Evolutionary conservation across 2,797 vertebrate species (phyloP).

Genomic region (Tauraco hartlaubi): DNA sequence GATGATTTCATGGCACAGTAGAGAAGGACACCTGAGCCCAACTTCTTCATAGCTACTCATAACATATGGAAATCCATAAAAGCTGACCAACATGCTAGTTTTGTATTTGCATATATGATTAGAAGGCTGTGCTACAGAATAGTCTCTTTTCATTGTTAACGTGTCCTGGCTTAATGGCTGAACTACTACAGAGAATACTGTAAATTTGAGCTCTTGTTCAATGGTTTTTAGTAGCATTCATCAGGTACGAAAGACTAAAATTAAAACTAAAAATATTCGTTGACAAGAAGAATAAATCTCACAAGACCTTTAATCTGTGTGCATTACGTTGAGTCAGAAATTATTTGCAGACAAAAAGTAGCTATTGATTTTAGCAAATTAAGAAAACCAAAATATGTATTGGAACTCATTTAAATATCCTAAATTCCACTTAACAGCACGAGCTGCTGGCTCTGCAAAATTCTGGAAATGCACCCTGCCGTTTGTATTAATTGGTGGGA

Average conservation of each 20-base stretch:
- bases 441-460: constrained; percentile 73
- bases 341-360: constrained; percentile 29
- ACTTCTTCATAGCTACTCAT: background rate
- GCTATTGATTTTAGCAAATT: constrained; percentile 65
- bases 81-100: background rate
- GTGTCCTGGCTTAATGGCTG: background rate
- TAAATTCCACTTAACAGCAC: constrained; percentile 69
- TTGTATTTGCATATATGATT: constrained; percentile 17
- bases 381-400: constrained; percentile 62
- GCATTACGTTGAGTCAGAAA: constrained; percentile 51
- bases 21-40: constrained; percentile 38
- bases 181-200: background rate
- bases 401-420: constrained; percentile 69
- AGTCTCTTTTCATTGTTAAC: background rate
- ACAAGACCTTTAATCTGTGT: constrained; percentile 56
- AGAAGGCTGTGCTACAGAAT: background rate
- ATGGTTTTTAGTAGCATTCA: background rate
- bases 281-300: constrained; percentile 66
- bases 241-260: constrained; percentile 55
- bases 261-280: constrained; percentile 69
- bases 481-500: constrained; percentile 85
- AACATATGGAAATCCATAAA: constrained; percentile 3
- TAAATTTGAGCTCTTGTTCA: constrained; percentile 24
- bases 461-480: constrained; percentile 80
- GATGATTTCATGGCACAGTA: background rate